Evolutionary conservation across 2,113 vertebrate species (phyloP), one percentile per base, ranked within the genome.

Genomic region (Anas platyrhynchos): DNA sequence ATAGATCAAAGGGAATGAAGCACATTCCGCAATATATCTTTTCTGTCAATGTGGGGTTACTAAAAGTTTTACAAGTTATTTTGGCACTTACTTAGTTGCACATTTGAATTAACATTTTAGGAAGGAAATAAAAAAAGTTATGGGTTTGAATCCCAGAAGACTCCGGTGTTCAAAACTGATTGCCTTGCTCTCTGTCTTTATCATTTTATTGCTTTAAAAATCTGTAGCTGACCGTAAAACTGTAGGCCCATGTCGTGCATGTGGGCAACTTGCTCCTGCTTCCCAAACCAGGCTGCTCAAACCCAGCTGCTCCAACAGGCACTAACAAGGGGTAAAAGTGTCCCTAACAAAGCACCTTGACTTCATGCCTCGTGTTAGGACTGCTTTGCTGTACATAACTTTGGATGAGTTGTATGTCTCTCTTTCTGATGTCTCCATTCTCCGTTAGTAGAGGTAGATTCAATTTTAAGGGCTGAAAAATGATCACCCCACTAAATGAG

Each of bases 1-100:
- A 97, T 94, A 97, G 95, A 98, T 97, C 96, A 96, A 96, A 97
- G 93, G 94, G 90, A 97, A 92, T 23, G 72, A 65, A 71, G 58
- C 67, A 65, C 21, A 63, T 80, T 88, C 69, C 76, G 87, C 83
- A 61, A 32, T 90, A 79, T 62, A 93, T 87, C 86, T 93, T 78
- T 81, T 92, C 95, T 94, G 91, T 93, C 96, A 95, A 11, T 50
- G 76, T 68, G 74, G 86, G 88, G 88, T 93, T 97, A 88, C 86
- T 94, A 55, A 86, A 96, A 97, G 89, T 98, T 97, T 94, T 95
- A 95, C 74, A 94, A 93, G 86, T 96, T 94, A 56, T 76, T 69
- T 74, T 86, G 91, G 85, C 68, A 75, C 85, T 88, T 66, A 69
- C 32, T 90, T 84, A 61, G 91, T 78, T 93, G 84, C 76, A 85